Conservation (phyloP, 2,888 invertebrate species). For the Clistopyga incitator region DNA sequence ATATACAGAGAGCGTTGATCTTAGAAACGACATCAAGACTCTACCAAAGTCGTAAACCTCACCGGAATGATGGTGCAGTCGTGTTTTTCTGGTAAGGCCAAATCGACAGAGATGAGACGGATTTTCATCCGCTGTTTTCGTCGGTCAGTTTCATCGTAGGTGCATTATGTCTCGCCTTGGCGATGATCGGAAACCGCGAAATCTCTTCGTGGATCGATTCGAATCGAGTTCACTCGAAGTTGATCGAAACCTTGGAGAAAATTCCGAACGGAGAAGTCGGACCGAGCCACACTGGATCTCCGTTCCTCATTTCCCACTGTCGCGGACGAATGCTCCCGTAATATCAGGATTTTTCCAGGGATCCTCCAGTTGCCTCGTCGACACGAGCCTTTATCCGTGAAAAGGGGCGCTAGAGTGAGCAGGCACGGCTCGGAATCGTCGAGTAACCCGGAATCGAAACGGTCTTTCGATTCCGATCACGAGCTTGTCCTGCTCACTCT, state of each 20-base stretch:
- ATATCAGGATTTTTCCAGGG: constrained; percentile 65
- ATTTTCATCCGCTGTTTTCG: neutral
- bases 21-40: constrained; percentile 26
- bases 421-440: constrained; percentile 44
- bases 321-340: constrained; percentile 68
- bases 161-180: neutral
- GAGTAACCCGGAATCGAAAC: constrained; percentile 60
- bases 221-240: neutral
- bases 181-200: neutral
- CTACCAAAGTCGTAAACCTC: constrained; percentile 50
- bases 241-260: constrained; percentile 6
- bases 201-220: constrained; percentile 27
- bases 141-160: neutral
- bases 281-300: constrained; percentile 58
- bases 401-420: constrained; percentile 9
- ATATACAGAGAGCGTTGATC: constrained; percentile 34
- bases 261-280: neutral
- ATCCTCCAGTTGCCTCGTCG: constrained; percentile 25
- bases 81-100: neutral
- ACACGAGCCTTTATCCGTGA: neutral
- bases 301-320: constrained; percentile 77
- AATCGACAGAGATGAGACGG: constrained; percentile 20
- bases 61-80: neutral
- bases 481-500: constrained; percentile 61
- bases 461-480: constrained; percentile 72